Evolutionary conservation across 2,888 invertebrate species (phyloP).

Genomic region (Mystacides longicornis): DNA sequence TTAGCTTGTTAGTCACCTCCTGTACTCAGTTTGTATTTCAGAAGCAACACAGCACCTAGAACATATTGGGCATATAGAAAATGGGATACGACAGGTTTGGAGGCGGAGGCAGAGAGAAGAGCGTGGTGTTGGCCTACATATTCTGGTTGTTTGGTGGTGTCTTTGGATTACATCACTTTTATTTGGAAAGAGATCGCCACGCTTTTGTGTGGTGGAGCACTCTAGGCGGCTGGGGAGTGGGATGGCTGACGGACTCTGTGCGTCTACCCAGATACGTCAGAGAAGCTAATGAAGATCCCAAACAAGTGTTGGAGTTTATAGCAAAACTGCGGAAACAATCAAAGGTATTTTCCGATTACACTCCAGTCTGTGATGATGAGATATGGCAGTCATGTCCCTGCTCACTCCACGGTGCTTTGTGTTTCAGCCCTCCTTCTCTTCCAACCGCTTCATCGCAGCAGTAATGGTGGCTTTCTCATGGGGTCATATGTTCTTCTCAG

Average conservation of each 20-base stretch:
- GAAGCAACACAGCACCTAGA: too few species aligned
- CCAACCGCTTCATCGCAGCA: constrained; percentile 68
- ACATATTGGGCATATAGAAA: too few species aligned
- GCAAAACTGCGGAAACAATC: constrained; percentile 52
- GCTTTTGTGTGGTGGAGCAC: constrained; percentile 88
- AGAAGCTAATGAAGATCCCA: constrained; percentile 69
- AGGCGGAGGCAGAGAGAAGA: constrained; percentile 38
- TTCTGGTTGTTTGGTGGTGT: constrained; percentile 84
- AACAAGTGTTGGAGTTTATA: constrained; percentile 57
- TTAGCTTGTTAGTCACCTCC: too few species aligned
- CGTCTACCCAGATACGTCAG: constrained; percentile 78
- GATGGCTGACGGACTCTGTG: constrained; percentile 82
- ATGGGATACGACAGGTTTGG: neutral
- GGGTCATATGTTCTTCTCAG: constrained; percentile 66
- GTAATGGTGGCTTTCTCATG: constrained; percentile 74
- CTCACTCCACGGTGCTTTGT: too few species aligned
- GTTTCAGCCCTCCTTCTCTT: constrained; percentile 73
- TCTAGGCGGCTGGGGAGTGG: constrained; percentile 74
- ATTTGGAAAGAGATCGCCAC: constrained; percentile 80
- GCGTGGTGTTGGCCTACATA: constrained; percentile 65
- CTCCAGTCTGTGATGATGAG: too few species aligned
- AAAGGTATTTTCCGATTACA: too few species aligned
- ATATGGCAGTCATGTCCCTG: too few species aligned
- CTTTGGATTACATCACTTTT: constrained; percentile 86
- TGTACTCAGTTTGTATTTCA: too few species aligned